These are phyloP conservation scores for Sanderia malayensis DNA, from an alignment of 30 jellyfish, hydroid and myxozoan genomes.

Conservation along the genomic window DNA sequence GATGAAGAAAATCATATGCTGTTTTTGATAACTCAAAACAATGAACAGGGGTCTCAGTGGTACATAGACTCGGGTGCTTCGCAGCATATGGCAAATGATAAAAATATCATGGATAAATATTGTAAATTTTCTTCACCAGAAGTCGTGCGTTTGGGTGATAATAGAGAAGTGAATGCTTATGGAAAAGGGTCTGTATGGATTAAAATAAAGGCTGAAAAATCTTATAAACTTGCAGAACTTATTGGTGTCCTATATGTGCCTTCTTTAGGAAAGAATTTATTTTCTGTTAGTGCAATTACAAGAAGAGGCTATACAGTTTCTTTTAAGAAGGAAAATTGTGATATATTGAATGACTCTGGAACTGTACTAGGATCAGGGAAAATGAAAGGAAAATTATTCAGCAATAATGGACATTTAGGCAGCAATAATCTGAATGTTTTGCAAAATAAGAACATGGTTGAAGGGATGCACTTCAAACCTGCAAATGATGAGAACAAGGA, in stretches of 20 bases:
- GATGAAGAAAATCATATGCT: no score
- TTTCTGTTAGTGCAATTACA: neutral
- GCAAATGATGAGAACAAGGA: constrained; percentile 1
- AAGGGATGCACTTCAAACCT: constrained; percentile 1
- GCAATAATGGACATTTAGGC: neutral
- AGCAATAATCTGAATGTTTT: constrained; percentile 1
- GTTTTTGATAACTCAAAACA: no score
- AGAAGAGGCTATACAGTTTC: constrained; percentile 2
- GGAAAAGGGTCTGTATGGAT: neutral
- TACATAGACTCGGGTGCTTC: no score
- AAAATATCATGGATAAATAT: no score
- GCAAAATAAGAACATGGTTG: constrained; percentile 2
- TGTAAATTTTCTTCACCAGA: no score
- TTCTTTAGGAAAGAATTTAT: neutral
- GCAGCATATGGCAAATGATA: no score
- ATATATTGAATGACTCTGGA: constrained; percentile 2
- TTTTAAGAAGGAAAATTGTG: neutral
- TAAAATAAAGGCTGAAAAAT: neutral
- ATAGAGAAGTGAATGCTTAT: neutral
- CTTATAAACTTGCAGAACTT: neutral
- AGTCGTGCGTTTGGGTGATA: no score
- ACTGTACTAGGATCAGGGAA: constrained; percentile 4
- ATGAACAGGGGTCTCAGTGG: no score
- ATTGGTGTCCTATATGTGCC: neutral
- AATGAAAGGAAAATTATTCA: neutral